Base-by-base conservation (phyloP, 2,888 invertebrate genomes). In the Monopis laevigella region DNA sequence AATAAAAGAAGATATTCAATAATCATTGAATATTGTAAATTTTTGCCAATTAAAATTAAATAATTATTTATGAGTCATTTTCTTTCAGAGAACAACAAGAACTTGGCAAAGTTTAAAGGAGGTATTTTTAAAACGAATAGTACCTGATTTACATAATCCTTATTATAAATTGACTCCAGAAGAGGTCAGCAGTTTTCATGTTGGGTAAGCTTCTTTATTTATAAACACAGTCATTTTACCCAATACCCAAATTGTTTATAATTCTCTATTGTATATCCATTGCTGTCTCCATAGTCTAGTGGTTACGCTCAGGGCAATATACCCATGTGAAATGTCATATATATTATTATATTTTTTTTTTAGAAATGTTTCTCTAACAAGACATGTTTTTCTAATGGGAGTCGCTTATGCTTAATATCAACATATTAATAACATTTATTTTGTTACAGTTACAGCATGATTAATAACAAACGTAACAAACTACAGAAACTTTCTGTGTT, bases 41-140 rank as follows among this genome's bases (percentile, higher is more conserved):
- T n/a, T n/a, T n/a, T n/a, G n/a, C n/a, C n/a, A 7, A 24, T 24
- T 24, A 7, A 24, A 24, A 24, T 10, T 24, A 24, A 24, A 24
- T 24, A 24, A 24, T 17, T 38, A 44, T n/a, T n/a, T n/a, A n/a
- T n/a, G n/a, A n/a, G n/a, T n/a, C n/a, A n/a, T 40, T 39, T 59
- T 28, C 12, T 48, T 65, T 28, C 48, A 81, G 82, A 42, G 51
- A 4, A 69, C 71, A 28, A 56, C 42, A 6, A 61, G 81, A 43
- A 71, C 78, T n/a, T 82, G 82, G 82, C 82, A 82, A 51, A 81
- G 81, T 55, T 52, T 81, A 7, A 82, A 81, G 45, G 81, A 82
- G 48, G 72, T 75, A 34, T 81, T 78, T 49, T 44, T 78, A 19
- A 82, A 81, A 51, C 59, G 82, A 2, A 72, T 82, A 39, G 45